Base-by-base conservation (phyloP, 2,113 vertebrate genomes). In the Oreochromis niloticus region DNA sequence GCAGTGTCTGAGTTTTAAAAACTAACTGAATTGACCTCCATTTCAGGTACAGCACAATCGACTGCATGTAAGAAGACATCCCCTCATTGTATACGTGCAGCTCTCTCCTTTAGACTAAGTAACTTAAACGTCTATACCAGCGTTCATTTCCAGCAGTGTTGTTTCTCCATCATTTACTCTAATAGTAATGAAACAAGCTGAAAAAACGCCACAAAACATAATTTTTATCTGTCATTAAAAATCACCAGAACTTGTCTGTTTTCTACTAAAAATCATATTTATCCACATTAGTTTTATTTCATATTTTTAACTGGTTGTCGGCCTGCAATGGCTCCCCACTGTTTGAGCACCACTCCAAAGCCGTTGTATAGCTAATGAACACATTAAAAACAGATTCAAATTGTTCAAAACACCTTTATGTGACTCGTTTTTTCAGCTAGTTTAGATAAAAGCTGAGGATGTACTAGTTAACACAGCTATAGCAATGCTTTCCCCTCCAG, bases 291-390 rank as follows among this genome's bases (percentile, higher is more conserved):
- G 16, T 48, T 48, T 75, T 48, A 73, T 17, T 48, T 75, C 6
- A 10, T 75, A 75, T 19, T 48, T 75, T 19, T 30, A 30, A 19
- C 43, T 19, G 8, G 17, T 19, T 54, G 50, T 50, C 14, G 6
- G 16, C 6, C 13, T 73, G 14, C 22, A 48, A 16, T 27, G 1
- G 0, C 66, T 46, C 13, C 39, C 0, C 66, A 46, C 66, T 46
- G 46, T 52, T 73, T 48, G 9, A 30, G 24, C 41, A 48, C 14
- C 71, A 30, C 24, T 5, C 9, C 41, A 48, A 46, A 30, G 14
- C 71, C 0, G 0, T 17, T 48, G 9, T 63, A 63, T 75, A 48
- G 22, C 41, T 17, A 48, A 75, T 30, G 68, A 48, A 48, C 24
- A n/a, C 17, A 75, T 46, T 17, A 48, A 4, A 30, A 9, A 48